These are phyloP conservation scores for Rhinopomastus cyanomelas DNA, from an alignment of 2,113 vertebrate species.

Conservation along the genomic window DNA sequence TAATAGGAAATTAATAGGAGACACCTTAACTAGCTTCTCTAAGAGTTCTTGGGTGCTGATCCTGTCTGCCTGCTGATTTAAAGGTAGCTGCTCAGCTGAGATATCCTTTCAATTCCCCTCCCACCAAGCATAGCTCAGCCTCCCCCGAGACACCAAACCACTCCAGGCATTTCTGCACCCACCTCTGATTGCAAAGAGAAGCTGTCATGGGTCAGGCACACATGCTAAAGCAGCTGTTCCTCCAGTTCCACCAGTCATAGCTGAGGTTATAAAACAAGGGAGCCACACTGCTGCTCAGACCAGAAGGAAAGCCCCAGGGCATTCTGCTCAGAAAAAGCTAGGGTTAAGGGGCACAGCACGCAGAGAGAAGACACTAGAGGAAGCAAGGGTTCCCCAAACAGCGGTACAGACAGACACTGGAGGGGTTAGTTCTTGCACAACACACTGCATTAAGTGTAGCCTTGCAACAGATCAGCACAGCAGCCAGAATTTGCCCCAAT, in stretches of 20 bases:
- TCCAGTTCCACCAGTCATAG: not conserved
- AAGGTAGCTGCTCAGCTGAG: not conserved
- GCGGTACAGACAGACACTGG: not conserved
- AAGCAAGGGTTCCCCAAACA: not conserved
- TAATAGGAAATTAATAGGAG: not conserved
- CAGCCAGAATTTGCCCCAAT: not conserved
- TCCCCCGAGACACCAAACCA: fast-evolving
- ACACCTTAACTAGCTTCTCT: not conserved
- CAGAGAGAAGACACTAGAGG: too few relatives aligned
- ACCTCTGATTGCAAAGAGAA: not conserved
- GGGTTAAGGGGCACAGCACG: too few relatives aligned
- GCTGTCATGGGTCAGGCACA: not conserved
- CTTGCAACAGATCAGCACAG: not conserved
- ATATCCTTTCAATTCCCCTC: not conserved
- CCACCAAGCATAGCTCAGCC: not conserved
- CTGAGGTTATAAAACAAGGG: not conserved
- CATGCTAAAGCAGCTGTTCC: not conserved
- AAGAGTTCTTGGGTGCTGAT: not conserved
- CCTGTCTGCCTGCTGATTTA: too few relatives aligned
- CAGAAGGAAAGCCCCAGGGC: not conserved
- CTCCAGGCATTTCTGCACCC: not conserved
- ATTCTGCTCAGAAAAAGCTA: not conserved
- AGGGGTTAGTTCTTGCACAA: not conserved
- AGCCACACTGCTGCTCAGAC: not conserved
- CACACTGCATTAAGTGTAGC: not conserved